Conservation (phyloP, 2,113 vertebrate genomes). For the Oryctolagus cuniculus region DNA sequence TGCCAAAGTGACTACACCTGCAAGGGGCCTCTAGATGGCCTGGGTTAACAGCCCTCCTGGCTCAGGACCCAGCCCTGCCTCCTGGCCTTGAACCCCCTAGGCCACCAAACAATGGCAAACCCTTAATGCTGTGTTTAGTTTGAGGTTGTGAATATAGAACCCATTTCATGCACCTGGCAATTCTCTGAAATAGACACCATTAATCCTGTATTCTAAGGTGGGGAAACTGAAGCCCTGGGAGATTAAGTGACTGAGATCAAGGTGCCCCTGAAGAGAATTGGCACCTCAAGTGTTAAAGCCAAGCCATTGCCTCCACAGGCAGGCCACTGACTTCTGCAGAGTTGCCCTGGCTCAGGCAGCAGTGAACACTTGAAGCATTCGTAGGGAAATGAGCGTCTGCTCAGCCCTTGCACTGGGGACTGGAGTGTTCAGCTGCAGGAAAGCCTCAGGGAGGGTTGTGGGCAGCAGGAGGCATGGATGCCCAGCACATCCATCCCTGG, state of each 20-base stretch:
- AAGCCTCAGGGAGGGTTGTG: accelerated
- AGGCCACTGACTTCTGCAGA: background rate
- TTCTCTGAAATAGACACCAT: background rate
- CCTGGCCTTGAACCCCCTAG: background rate
- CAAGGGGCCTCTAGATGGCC: background rate
- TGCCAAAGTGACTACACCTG: background rate
- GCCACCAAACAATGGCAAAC: accelerated
- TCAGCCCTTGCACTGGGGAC: background rate
- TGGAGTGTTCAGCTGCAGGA: background rate
- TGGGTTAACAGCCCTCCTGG: background rate
- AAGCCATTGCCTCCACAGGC: background rate
- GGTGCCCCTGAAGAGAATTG: background rate
- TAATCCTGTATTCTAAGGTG: background rate
- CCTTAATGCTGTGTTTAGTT: background rate
- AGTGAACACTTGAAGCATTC: accelerated
- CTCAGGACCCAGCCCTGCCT: accelerated
- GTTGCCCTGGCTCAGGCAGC: background rate
- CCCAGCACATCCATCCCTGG: background rate
- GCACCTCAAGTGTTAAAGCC: background rate
- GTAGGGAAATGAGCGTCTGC: background rate
- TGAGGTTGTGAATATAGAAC: background rate
- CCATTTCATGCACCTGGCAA: background rate
- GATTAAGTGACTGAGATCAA: background rate
- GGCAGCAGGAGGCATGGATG: background rate
- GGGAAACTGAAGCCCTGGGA: background rate